Evolutionary conservation across 1,140 invertebrate species (phyloP).

Genomic region (Bombus cullumanus): DNA sequence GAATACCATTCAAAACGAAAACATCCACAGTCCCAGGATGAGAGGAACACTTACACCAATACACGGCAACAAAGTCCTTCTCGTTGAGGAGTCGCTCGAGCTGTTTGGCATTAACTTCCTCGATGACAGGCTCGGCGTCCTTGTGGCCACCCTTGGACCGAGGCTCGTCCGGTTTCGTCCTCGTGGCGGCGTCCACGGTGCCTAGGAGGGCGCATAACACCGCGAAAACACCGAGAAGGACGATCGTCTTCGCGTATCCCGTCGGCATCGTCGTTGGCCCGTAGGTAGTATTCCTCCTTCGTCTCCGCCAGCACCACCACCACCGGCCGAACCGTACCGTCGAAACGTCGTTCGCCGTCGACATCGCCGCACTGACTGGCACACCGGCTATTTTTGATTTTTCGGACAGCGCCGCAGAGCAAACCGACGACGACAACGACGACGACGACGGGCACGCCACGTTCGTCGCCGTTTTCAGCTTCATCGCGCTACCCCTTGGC

Average conservation of each 20-base stretch:
- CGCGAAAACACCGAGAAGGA: constrained; percentile 54
- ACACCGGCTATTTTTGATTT: constrained; percentile 75
- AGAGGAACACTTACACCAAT: constrained; percentile 93
- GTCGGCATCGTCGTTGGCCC: constrained; percentile 59
- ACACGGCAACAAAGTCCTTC: constrained; percentile 96
- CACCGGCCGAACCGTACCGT: constrained; percentile 76
- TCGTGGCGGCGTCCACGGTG: constrained; percentile 60
- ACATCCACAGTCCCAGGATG: not conserved
- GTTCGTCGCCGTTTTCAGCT: constrained; percentile 30
- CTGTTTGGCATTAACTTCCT: constrained; percentile 95
- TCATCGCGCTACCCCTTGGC: constrained; percentile 27
- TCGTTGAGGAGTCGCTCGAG: constrained; percentile 93
- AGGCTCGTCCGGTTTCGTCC: constrained; percentile 69
- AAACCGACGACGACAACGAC: constrained; percentile 18
- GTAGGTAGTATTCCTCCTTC: constrained; percentile 63
- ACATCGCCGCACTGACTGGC: constrained; percentile 83
- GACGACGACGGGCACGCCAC: constrained; percentile 27
- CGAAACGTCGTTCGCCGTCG: constrained; percentile 82
- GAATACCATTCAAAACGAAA: not conserved
- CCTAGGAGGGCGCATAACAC: constrained; percentile 56
- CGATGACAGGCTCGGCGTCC: constrained; percentile 90
- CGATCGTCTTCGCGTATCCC: constrained; percentile 54
- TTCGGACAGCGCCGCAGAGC: constrained; percentile 63
- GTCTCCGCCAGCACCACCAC: constrained; percentile 73
- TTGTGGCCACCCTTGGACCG: constrained; percentile 73